Conservation (phyloP, 2,888 invertebrate species). For the Heteromyza rotundicornis region DNA sequence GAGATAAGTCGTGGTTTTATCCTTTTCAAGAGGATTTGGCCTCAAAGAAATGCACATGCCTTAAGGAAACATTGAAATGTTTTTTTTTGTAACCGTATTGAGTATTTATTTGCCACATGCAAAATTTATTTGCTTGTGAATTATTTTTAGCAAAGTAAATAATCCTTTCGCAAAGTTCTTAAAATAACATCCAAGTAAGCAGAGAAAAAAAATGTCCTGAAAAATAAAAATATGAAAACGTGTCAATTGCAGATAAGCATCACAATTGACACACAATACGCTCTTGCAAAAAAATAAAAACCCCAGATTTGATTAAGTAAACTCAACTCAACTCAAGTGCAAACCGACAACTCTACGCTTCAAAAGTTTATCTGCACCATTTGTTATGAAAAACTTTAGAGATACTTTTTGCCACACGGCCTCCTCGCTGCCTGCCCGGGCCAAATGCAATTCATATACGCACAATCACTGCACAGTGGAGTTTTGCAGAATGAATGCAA, state of each 20-base stretch:
- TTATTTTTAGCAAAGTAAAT: neutral
- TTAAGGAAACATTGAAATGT: neutral
- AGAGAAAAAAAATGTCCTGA: neutral
- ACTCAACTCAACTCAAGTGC: neutral
- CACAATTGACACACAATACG: neutral
- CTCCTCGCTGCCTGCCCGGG: neutral
- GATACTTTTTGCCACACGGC: neutral
- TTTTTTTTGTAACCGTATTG: too few species aligned
- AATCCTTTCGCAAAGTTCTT: neutral
- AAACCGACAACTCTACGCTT: neutral
- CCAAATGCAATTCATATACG: neutral
- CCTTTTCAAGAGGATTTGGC: neutral
- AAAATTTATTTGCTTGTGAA: neutral
- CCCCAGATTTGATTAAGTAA: neutral
- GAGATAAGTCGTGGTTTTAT: neutral
- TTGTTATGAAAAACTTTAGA: slow-evolving; percentile 7
- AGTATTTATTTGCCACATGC: neutral
- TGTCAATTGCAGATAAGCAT: neutral
- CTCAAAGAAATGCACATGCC: neutral
- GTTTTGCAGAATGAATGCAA: neutral
- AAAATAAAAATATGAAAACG: neutral
- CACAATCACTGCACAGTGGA: neutral
- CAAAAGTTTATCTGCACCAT: slow-evolving; percentile 13
- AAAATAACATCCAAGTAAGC: neutral
- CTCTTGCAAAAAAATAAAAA: neutral